Evolutionary conservation across 2,797 vertebrate genomes (phyloP), one percentile per base, ranked within the genome.

Genomic region (Gallinago solitaria): DNA sequence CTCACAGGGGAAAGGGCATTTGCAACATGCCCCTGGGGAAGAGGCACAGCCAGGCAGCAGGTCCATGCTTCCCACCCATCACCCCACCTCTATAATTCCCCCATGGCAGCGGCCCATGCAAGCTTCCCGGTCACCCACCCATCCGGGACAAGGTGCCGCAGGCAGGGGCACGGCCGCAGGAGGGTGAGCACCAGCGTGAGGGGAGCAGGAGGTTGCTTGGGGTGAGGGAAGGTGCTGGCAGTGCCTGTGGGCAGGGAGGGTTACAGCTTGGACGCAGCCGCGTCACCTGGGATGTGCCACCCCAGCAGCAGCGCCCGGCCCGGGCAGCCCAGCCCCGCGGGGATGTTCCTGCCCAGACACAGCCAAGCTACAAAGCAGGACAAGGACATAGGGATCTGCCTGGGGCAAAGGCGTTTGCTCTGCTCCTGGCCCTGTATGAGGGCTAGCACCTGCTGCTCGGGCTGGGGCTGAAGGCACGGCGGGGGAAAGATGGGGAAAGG

Each of bases 381-480:
- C 43, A 5, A 8, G 14, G 35, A 59, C 32, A 2, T 0, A 5
- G 16, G 14, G 74, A 35, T 45, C 23, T 74, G 41, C 67, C 13
- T 5, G 12, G 35, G 54, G 45, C 0, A 0, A 83, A 54, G 60
- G 43, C 1, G 23, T 17, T n/a, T 1, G 0, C 56, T 21, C 0
- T 0, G 70, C 68, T 85, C 77, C 67, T 4, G 9, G 61, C 25
- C 48, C 35, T 12, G 77, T 1, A 0, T 1, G n/a, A 14, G 0
- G 3, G 70, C 51, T 30, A 9, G 12, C 17, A 12, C 18, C 35
- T 24, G 25, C 27, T 60, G 50, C 45, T 8, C 24, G 3, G 43
- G 59, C 70, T 65, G 23, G 35, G 57, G 9, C 59, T 15, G 33
- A 4, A 81, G 51, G 33, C 15, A 17, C 0, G 9, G 50, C 10